Evolutionary conservation across 1,140 invertebrate species (phyloP).

Genomic region (Hyles euphorbiae): DNA sequence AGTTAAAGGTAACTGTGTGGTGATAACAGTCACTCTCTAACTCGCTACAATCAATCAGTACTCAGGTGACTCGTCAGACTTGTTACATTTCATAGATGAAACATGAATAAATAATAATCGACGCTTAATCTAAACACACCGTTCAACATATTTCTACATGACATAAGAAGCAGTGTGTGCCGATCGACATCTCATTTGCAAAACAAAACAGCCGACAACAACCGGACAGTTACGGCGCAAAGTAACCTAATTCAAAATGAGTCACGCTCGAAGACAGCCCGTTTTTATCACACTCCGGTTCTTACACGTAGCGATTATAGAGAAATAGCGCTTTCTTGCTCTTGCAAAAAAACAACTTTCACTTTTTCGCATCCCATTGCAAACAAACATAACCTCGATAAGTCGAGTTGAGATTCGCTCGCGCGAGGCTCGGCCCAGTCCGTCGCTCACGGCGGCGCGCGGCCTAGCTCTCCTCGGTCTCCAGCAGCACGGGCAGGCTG

Average conservation of each 20-base stretch:
- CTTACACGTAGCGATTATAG: conserved; percentile 3
- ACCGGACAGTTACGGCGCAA: conserved; percentile 15
- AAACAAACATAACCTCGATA: conserved; percentile 60
- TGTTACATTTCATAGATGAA: too few species aligned
- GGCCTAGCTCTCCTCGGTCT: conserved; percentile 77
- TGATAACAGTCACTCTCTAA: too few species aligned
- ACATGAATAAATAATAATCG: too few species aligned
- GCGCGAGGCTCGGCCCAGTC: conserved; percentile 24
- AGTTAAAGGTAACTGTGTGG: too few species aligned
- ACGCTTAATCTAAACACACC: too few species aligned
- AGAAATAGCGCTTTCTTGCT: conserved; percentile 42
- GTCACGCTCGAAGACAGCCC: conserved; percentile 15
- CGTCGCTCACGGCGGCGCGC: conserved; percentile 16
- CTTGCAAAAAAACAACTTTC: conserved; percentile 64
- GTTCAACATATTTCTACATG: too few species aligned
- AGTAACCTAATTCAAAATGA: conserved; percentile 21
- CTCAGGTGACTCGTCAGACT: too few species aligned
- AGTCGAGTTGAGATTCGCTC: conserved; percentile 29
- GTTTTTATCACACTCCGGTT: conserved; percentile 16
- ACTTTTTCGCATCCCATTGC: conserved; percentile 66
- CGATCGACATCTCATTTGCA: conserved; percentile 12
- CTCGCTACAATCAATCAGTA: too few species aligned
- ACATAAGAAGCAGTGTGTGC: too few species aligned
- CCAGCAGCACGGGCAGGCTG: conserved; percentile 78
- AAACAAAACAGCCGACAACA: conserved; percentile 11